Base-by-base conservation (phyloP, 1,140 invertebrate genomes). In the Drosophila repletoides region DNA sequence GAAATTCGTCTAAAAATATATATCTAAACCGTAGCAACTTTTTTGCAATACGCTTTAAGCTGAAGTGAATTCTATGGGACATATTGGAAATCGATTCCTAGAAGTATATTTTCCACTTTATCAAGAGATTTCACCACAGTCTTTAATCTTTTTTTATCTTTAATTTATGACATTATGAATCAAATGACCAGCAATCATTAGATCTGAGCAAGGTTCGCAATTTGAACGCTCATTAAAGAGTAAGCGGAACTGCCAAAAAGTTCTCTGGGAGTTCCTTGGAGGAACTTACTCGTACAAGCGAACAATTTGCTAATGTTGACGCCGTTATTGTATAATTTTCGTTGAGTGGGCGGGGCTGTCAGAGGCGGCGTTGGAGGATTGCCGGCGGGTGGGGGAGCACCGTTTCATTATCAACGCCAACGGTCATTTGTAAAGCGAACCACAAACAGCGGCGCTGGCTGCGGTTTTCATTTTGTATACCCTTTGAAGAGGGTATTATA, bases 281-380 rank as follows among this genome's bases (percentile, higher is more conserved):
- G 0, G 28, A 10, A 31, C n/a, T n/a, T 3, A 2, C 5, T 4
- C n/a, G 29, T 49, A 31, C 70, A 65, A 55, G 63, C 55, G 34
- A 51, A 87, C 81, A 86, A 87, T 86, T 86, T 86, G 80, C 80
- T 86, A 86, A 86, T 86, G 80, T 86, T 86, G 72, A 86, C 80
- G 81, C 80, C 75, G 79, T 86, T 86, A 76, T 86, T 84, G 52
- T 84, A 86, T 86, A 84, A 84, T 79, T 84, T 76, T 83, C 46
- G 55, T 68, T 36, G 28, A 52, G 28, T 26, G 73, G 69, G 75
- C 61, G 80, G 29, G 41, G 45, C 58, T 38, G 53, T 51, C 28
- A 34, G 36, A 19, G 17, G 7, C 17, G 21, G 6, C n/a, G 2
- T 15, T 1, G 22, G 3, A 5, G 5, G 17, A 19, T 21, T 14